Base-by-base conservation (phyloP, 2,113 vertebrate species). In the Mystacornis crossleyi region DNA sequence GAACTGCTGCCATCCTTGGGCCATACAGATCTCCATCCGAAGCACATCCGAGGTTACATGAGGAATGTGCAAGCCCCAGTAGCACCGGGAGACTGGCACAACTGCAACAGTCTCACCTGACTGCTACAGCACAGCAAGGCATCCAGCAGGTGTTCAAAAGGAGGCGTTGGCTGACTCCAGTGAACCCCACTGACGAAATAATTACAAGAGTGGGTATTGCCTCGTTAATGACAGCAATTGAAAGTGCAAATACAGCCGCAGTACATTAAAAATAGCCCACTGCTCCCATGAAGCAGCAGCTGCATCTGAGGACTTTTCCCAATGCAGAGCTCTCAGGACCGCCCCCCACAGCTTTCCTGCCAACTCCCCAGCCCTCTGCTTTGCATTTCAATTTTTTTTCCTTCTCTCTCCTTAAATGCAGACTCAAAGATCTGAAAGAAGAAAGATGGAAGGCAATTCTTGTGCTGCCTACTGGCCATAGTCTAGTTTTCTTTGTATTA, bases 191-290 rank as follows among this genome's bases (percentile, higher is more conserved):
- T 83, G 95, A 88, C 4, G 16, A 64, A 57, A 67, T 81, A 92
- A 96, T 96, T 91, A 64, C 81, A 79, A 82, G 90, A 94, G 69
- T 77, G 14, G 26, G 43, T 88, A 54, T 84, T 81, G 91, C 88
- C 65, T 91, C 66, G 94, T 81, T 96, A 97, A 96, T 94, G 95
- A 89, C 93, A 96, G 94, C 93, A 93, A 94, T 94, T 95, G 80
- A 65, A 75, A 91, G 92, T 58, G 70, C 74, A 93, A 95, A 91
- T 73, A 82, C 92, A 96, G 80, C 88, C 67, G 1, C 50, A 62
- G 88, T 70, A 26, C 89, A 89, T 94, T 92, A 97, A 95, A 97
- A 97, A 96, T 94, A 96, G 65, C 81, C 85, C 74, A 15, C 42
- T 67, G 78, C 79, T 95, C 86, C 89, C 87, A 70, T 36, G 91